phyloP scores from a whole-genome alignment of 2,113 vertebrate species.

The Misgurnus mizolepis region DNA sequence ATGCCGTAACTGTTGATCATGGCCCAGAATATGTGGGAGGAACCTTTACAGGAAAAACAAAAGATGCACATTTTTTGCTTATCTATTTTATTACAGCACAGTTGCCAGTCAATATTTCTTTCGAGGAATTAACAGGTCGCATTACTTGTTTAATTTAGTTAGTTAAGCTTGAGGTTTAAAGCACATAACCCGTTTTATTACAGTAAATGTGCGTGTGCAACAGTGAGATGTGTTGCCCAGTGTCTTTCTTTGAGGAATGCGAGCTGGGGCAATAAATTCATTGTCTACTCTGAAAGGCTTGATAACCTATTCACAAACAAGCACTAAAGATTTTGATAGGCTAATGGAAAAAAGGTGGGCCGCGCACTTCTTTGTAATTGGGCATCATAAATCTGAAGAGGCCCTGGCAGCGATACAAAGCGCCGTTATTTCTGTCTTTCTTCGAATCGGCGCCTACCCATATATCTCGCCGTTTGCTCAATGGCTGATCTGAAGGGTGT shows the following conservation, averaged over 20 bases:
- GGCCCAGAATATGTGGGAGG: not conserved
- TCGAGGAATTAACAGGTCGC: conserved; percentile 48
- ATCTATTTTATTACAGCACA: not conserved
- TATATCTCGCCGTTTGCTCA: conserved; percentile 86
- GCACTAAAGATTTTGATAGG: conserved; percentile 79
- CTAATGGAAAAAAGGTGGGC: conserved; percentile 84
- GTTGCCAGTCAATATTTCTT: not conserved
- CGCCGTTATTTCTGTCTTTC: conserved; percentile 75
- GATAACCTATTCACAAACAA: conserved; percentile 76
- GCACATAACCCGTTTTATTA: conserved; percentile 69
- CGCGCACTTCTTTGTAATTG: conserved; percentile 77
- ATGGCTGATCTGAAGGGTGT: conserved; percentile 82
- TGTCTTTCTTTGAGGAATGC: conserved; percentile 61
- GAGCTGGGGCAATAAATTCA: conserved; percentile 65
- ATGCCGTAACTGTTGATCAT: not conserved
- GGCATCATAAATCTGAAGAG: conserved; percentile 88
- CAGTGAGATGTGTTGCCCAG: conserved; percentile 10
- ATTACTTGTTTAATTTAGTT: conserved; percentile 74
- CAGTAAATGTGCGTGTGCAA: conserved; percentile 42
- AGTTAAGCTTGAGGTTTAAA: conserved; percentile 71
- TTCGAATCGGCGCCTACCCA: conserved; percentile 71
- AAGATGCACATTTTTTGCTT: not conserved
- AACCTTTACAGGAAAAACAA: conserved; percentile 41
- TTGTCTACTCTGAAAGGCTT: conserved; percentile 67
- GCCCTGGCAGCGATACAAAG: conserved; percentile 82